Evolutionary conservation across 2,888 invertebrate species (phyloP).

Genomic region (Metopia argyrocephala): DNA sequence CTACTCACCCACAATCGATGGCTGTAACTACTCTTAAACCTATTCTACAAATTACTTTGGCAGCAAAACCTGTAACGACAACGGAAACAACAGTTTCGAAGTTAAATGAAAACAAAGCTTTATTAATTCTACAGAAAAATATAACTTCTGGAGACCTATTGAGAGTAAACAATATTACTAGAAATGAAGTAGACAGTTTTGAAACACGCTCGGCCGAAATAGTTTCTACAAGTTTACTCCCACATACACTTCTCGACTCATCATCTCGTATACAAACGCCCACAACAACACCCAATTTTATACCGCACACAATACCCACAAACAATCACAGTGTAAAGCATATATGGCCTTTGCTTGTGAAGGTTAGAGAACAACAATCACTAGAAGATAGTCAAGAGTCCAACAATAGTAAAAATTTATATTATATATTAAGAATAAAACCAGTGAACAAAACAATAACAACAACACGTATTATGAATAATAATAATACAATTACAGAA

Average conservation of each 20-base stretch:
- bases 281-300: constrained; percentile 43
- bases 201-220: constrained; percentile 20
- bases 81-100: neutral
- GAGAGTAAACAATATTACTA: neutral
- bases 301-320: neutral
- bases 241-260: constrained; percentile 2
- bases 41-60: neutral
- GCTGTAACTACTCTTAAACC: neutral
- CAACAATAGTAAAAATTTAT: constrained; percentile 65
- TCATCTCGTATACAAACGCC: constrained; percentile 36
- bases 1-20: neutral
- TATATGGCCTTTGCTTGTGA: neutral
- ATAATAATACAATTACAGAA: constrained; percentile 57
- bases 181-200: constrained; percentile 37
- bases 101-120: neutral
- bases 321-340: neutral
- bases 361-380: constrained; percentile 29
- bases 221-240: no score
- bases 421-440: constrained; percentile 60
- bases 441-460: constrained; percentile 71
- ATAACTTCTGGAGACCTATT: neutral
- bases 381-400: constrained; percentile 10
- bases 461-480: constrained; percentile 3
- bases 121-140: neutral
- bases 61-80: neutral